Base-by-base conservation (phyloP, 2,888 invertebrate species). In the Lysandra bellargus region DNA sequence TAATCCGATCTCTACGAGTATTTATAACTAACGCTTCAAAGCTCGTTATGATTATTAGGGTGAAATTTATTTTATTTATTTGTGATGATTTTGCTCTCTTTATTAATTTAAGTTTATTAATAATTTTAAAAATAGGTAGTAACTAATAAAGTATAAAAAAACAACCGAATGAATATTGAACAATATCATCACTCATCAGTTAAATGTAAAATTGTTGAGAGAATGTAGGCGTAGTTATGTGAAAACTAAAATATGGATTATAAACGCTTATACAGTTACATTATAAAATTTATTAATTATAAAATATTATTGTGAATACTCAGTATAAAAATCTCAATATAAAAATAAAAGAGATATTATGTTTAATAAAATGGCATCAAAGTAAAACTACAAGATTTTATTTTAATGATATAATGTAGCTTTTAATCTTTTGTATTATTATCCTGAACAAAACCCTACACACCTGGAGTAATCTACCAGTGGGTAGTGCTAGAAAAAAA, bases 91-190 rank as follows among this genome's bases (percentile, higher is more conserved):
- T 14, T 57, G 57, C 57, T 57, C 17, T 17, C 57, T 57, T 57
- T 57, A 57, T 53, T 53, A 0, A 14, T 53, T 53, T 53, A 53
- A 53, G 53, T 53, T 53, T 12, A 53, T 53, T 14, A 53, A 12
- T 53, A 53, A 53, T 1, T 17, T 17, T 57, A 17, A 17, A 44
- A 44, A 9, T 44, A 7, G 9, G 9, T 44, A 53, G 53, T 14
- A 53, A 53, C 4, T 14, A 53, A 53, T 53, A 14, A 53, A 1
- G 3, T 53, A 14, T 53, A 53, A 53, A 53, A 33, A 33, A 69
- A 33, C 30, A 69, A n/a, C 64, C 30, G 30, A 69, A 69, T 69
- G 64, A 69, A 69, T 69, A 69, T 69, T 69, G 33, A 69, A 69
- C 9, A 44, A 44, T 69, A 69, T 69, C 69, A 69, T 30, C 14